phyloP scores from a whole-genome alignment of 92 coral and sea anemone species.

The Heliopora coerulea region DNA sequence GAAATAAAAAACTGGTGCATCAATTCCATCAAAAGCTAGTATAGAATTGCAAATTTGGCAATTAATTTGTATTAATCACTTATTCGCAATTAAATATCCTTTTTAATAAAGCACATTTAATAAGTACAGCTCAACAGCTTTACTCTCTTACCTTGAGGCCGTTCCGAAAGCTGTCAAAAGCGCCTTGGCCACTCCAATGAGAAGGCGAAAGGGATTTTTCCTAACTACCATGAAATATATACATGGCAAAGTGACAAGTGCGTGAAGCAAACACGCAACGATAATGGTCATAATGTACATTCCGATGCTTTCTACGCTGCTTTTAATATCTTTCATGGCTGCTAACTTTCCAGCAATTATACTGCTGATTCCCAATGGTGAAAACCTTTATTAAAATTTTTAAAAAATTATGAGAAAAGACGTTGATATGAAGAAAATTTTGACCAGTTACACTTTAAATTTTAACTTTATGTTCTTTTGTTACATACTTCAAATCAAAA shows the following conservation, averaged over 20 bases:
- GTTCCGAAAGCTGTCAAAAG: slow-evolving; percentile 24
- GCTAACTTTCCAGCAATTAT: slow-evolving; percentile 21
- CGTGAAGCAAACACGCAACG: not conserved
- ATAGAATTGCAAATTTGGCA: no score
- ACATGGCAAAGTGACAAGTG: slow-evolving; percentile 12
- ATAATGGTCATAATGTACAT: slow-evolving; percentile 3
- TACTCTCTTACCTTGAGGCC: slow-evolving; percentile 26
- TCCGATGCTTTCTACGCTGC: slow-evolving; percentile 4
- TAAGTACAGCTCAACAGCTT: no score
- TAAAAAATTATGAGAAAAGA: not conserved
- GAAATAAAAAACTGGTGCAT: no score
- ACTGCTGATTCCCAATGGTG: slow-evolving; percentile 22
- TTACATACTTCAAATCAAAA: no score
- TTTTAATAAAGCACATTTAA: no score
- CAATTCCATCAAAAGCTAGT: no score
- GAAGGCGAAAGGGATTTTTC: slow-evolving; percentile 11
- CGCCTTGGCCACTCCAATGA: slow-evolving; percentile 8
- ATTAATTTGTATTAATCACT: no score
- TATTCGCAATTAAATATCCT: no score
- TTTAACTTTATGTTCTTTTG: no score
- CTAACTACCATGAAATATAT: slow-evolving; percentile 9
- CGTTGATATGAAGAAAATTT: no score
- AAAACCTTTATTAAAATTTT: slow-evolving; percentile 6
- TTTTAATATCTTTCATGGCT: slow-evolving; percentile 13
- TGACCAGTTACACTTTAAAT: no score